phyloP scores from a whole-genome alignment of 1,140 invertebrate species.

The Neodiprion lecontei region DNA sequence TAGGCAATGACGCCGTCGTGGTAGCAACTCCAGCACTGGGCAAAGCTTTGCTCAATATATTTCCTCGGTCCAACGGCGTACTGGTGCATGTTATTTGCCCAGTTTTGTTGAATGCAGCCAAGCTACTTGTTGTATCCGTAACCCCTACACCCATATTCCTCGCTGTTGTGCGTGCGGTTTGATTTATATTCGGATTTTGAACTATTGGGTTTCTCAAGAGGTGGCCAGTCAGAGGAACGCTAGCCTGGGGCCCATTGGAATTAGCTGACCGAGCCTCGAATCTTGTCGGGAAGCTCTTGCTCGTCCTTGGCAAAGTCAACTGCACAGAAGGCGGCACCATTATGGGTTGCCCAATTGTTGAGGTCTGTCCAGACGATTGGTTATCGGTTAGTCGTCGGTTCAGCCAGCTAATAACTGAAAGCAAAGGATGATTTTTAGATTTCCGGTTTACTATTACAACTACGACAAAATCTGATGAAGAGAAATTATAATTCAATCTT shows the following conservation, averaged over 20 bases:
- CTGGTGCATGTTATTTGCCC: conserved; percentile 56
- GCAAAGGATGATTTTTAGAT: conserved; percentile 15
- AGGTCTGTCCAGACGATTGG: conserved; percentile 48
- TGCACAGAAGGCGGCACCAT: conserved; percentile 48
- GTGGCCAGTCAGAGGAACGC: conserved; percentile 36
- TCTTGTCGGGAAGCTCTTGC: conserved; percentile 49
- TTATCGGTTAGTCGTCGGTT: conserved; percentile 55
- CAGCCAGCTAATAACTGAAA: conserved; percentile 58
- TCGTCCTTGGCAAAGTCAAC: conserved; percentile 52
- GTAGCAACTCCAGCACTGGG: conserved; percentile 18
- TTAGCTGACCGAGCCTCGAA: conserved; percentile 47
- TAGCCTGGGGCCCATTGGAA: conserved; percentile 36
- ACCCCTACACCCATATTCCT: conserved; percentile 45
- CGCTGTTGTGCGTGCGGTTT: conserved; percentile 43
- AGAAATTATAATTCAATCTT: too few relatives aligned
- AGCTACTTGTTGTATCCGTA: conserved; percentile 43
- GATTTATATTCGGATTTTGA: conserved; percentile 53
- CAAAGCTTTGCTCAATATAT: conserved; percentile 44
- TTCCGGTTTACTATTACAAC: too few relatives aligned
- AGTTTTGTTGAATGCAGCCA: conserved; percentile 47
- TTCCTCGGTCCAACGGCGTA: conserved; percentile 55
- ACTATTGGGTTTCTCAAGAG: conserved; percentile 48
- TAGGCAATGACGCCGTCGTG: conserved; percentile 34
- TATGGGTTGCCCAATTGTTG: conserved; percentile 35
- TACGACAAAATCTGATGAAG: too few relatives aligned